These are phyloP conservation scores for Eulithis prunata DNA, from an alignment of 2,888 invertebrate species.

Conservation along the genomic window DNA sequence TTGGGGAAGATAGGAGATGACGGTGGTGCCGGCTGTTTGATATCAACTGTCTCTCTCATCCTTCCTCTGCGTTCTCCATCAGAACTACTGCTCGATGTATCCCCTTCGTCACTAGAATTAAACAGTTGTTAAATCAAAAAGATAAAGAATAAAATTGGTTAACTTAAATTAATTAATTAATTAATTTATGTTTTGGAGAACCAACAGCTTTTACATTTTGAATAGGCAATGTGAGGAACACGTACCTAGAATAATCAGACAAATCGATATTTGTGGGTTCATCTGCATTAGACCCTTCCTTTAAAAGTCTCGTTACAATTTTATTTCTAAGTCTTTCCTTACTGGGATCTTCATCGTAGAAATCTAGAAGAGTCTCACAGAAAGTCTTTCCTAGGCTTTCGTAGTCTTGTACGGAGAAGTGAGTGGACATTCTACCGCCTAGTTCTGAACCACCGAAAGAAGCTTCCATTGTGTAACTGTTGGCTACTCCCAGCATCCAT, in stretches of 20 bases:
- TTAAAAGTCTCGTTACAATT: slow-evolving; percentile 90
- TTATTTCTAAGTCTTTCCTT: slow-evolving; percentile 92
- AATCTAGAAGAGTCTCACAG: slow-evolving; percentile 96
- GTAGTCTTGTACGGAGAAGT: slow-evolving; percentile 89
- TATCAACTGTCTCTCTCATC: slow-evolving; percentile 80
- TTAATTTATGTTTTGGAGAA: too few relatives aligned
- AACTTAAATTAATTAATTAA: not conserved
- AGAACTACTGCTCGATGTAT: slow-evolving; percentile 89
- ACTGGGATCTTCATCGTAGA: slow-evolving; percentile 93
- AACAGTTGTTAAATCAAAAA: too few relatives aligned
- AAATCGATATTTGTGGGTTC: slow-evolving; percentile 94
- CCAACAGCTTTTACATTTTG: too few relatives aligned
- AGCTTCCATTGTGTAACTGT: slow-evolving; percentile 98
- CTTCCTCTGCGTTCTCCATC: slow-evolving; percentile 83
- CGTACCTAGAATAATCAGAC: slow-evolving; percentile 94
- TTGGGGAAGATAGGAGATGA: slow-evolving; percentile 87
- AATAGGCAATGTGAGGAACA: too few relatives aligned
- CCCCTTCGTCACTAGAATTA: slow-evolving; percentile 89
- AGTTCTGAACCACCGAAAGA: slow-evolving; percentile 96
- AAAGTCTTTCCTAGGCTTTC: slow-evolving; percentile 93
- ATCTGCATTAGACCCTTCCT: slow-evolving; percentile 94
- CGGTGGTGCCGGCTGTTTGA: slow-evolving; percentile 85
- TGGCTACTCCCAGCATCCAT: slow-evolving; percentile 97
- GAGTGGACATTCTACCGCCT: slow-evolving; percentile 91
- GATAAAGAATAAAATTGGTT: too few relatives aligned